These are phyloP conservation scores for Drosophila neocordata DNA, from an alignment of 1,140 invertebrate species.

Conservation along the genomic window DNA sequence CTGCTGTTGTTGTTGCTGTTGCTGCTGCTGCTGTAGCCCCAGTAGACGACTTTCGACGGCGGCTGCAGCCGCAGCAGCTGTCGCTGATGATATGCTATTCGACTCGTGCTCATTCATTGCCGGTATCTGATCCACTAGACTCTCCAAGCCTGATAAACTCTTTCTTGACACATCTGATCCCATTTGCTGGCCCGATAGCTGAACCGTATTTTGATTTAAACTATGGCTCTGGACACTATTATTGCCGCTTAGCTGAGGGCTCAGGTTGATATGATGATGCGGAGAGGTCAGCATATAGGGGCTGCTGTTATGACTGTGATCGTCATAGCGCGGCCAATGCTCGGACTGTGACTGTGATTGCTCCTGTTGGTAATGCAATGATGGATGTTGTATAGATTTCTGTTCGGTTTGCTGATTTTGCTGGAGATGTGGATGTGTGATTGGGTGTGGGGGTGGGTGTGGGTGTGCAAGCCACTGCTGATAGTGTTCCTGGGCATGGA, in stretches of 20 bases:
- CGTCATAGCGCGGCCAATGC: slow-evolving; percentile 56
- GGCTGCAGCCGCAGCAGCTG: slow-evolving; percentile 54
- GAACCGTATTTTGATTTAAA: slow-evolving; percentile 80
- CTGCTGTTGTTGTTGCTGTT: slow-evolving; percentile 45
- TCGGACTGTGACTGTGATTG: slow-evolving; percentile 30
- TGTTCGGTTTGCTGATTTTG: slow-evolving; percentile 65
- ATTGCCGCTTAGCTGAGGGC: slow-evolving; percentile 25
- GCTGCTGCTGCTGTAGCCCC: slow-evolving; percentile 57
- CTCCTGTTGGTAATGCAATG: slow-evolving; percentile 38
- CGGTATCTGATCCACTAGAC: slow-evolving; percentile 95
- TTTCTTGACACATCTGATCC: slow-evolving; percentile 91
- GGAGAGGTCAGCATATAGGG: slow-evolving; percentile 52
- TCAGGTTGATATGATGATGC: slow-evolving; percentile 52
- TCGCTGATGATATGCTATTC: slow-evolving; percentile 35
- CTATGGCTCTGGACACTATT: slow-evolving; percentile 81
- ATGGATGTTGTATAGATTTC: slow-evolving; percentile 59
- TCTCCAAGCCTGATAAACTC: slow-evolving; percentile 94
- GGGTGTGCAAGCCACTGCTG: slow-evolving; percentile 57
- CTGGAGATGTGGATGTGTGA: slow-evolving; percentile 38
- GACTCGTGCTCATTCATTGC: slow-evolving; percentile 88
- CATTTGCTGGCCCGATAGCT: slow-evolving; percentile 13
- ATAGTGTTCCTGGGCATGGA: slow-evolving; percentile 52
- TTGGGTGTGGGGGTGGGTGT: slow-evolving; percentile 19
- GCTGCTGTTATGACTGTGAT: slow-evolving; percentile 31
- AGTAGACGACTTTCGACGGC: slow-evolving; percentile 65